Base-by-base conservation (phyloP, 1,140 invertebrate genomes). In the Aphelenchoides besseyi region DNA sequence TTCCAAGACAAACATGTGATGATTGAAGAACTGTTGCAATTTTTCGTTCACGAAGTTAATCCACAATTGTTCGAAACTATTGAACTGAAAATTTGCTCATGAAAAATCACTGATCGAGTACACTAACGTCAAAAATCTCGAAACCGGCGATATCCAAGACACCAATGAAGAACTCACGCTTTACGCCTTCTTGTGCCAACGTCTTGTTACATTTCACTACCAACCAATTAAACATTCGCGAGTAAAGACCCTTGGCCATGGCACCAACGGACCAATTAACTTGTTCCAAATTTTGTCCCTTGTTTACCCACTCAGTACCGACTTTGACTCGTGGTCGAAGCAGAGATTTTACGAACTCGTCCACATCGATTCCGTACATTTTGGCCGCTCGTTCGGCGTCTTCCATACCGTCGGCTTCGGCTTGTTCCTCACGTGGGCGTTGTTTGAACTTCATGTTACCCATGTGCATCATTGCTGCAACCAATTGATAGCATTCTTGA, bases 21-120 rank as follows among this genome's bases (percentile, higher is more conserved):
- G 95, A 89, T 98, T 98, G 92, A 98, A 98, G 90, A 98, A 98
- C 88, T 98, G 95, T 89, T 98, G 95, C 80, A 98, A 89, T 87
- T 96, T 95, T 90, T 98, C 95, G 87, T 98, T 98, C 87, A 96
- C 97, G 89, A 97, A 98, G 90, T 98, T 98, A 90, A 98, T 98
- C 89, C 95, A 98, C 86, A 98, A 90, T 88, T 98, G 96, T 89
- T 98, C 95, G 89, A 98, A 98, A 88, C 94, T 92, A 89, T 98
- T 98, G 90, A 83, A 85, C 88, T 97, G 94, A 90, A 98, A 97
- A 89, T 97, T 97, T 89, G 41, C n/a, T 2, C 26, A 2, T 66
- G 2, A 1, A 26, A 61, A 48, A n/a, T 9, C 33, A 73, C 53
- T 61, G 0, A 16, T 18, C 33, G 16, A 29, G 26, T 1, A 28